phyloP scores from a whole-genome alignment of 2,888 invertebrate genomes.

The Phaonia tiefii region DNA sequence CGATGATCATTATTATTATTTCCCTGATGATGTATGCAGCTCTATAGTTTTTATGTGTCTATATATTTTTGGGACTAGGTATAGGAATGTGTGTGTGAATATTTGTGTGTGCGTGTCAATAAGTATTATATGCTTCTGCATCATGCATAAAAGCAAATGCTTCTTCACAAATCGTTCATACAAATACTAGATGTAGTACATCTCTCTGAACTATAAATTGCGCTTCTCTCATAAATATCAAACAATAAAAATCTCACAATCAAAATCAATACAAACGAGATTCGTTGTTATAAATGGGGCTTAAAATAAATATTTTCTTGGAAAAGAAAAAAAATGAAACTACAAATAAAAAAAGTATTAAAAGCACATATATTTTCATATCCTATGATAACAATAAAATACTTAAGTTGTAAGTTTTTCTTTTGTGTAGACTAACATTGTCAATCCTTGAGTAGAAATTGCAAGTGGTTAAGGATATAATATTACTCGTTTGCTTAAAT shows the following conservation, averaged over 20 bases:
- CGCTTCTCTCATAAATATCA: slow-evolving; percentile 49
- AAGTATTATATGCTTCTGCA: slow-evolving; percentile 12
- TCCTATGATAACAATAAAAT: slow-evolving; percentile 7
- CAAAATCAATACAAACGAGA: slow-evolving; percentile 19
- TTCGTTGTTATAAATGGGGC: too few species aligned
- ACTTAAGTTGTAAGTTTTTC: background rate
- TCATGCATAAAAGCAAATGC: slow-evolving; percentile 39
- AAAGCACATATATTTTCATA: background rate
- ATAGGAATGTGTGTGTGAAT: background rate
- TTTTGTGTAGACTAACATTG: background rate
- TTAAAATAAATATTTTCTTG: too few species aligned
- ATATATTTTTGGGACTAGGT: background rate
- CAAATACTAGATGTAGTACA: background rate
- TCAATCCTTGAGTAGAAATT: too few species aligned
- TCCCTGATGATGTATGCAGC: slow-evolving; percentile 20
- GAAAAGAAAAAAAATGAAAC: too few species aligned
- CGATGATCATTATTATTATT: background rate
- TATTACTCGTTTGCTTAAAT: too few species aligned
- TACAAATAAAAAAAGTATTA: slow-evolving; percentile 13
- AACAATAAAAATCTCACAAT: slow-evolving; percentile 38
- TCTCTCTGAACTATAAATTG: slow-evolving; percentile 42
- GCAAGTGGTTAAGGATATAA: too few species aligned
- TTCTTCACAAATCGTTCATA: background rate
- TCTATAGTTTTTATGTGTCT: background rate
- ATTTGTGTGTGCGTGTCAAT: slow-evolving; percentile 4